phyloP scores from a whole-genome alignment of 23 tunicate species.

The Trididemnum clinides region DNA sequence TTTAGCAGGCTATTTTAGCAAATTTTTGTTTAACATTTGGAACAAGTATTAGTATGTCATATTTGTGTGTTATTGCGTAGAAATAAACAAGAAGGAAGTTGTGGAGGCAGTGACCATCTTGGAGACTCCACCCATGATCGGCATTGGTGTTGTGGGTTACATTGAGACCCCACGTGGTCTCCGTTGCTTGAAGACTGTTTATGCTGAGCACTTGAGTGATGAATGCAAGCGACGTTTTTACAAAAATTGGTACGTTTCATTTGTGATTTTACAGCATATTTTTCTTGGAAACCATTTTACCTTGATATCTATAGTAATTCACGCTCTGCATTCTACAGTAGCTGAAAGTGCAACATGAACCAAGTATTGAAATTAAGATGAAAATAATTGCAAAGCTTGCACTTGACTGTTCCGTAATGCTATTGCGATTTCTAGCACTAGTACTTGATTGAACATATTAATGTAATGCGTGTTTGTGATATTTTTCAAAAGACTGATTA shows the following conservation, averaged over 20 bases:
- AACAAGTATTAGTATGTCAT: too few relatives aligned
- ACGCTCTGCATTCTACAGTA: too few relatives aligned
- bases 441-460: too few relatives aligned
- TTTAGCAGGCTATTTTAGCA: too few relatives aligned
- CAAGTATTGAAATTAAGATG: neutral
- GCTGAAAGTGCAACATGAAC: too few relatives aligned
- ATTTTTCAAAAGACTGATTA: neutral
- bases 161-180: slow-evolving; percentile 97
- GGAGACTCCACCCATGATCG: slow-evolving; percentile 99
- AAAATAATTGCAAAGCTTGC: too few relatives aligned
- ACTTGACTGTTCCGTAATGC: too few relatives aligned
- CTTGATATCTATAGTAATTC: too few relatives aligned
- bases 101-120: slow-evolving; percentile 97
- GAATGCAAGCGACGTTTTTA: slow-evolving; percentile 99
- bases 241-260: slow-evolving; percentile 92
- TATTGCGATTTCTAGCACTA: too few relatives aligned
- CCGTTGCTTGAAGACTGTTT: slow-evolving; percentile 84
- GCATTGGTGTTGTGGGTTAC: slow-evolving; percentile 94
- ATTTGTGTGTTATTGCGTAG: too few relatives aligned
- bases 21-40: too few relatives aligned
- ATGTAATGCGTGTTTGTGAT: neutral
- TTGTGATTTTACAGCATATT: neutral
- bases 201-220: slow-evolving; percentile 98
- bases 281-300: too few relatives aligned
- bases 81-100: slow-evolving; percentile 96